phyloP scores from a whole-genome alignment of 2,888 invertebrate genomes.

The Fabriciana adippe region DNA sequence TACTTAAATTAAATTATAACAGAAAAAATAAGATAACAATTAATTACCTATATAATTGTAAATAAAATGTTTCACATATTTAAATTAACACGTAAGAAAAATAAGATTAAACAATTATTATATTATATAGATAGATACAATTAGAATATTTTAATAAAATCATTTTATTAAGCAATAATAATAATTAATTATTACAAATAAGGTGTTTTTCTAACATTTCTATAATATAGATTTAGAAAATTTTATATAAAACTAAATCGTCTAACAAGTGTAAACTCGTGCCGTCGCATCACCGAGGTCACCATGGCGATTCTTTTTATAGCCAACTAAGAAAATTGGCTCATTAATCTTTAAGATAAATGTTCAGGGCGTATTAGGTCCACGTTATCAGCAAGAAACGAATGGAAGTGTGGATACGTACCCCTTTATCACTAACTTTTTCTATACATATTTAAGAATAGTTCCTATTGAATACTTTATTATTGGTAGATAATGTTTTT shows the following conservation, averaged over 20 bases:
- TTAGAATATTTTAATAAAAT: too few species aligned
- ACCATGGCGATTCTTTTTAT: conserved; percentile 61
- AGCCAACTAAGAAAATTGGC: conserved; percentile 82
- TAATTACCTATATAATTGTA: too few species aligned
- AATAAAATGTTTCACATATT: too few species aligned
- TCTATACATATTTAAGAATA: conserved; percentile 15
- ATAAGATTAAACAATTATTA: too few species aligned
- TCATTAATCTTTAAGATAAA: conserved; percentile 82
- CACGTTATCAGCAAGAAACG: conserved; percentile 77
- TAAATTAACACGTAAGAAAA: too few species aligned
- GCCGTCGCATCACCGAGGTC: conserved; percentile 31
- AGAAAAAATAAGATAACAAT: too few species aligned
- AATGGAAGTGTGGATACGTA: conserved; percentile 69
- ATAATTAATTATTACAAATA: too few species aligned
- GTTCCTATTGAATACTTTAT: conserved; percentile 8
- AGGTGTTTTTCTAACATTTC: too few species aligned
- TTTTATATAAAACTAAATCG: background rate
- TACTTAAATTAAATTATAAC: too few species aligned
- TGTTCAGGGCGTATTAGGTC: conserved; percentile 79
- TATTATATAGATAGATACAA: too few species aligned
- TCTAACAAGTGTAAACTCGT: conserved; percentile 16
- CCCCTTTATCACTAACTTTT: conserved; percentile 32
- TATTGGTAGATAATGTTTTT: background rate
- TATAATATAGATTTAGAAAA: too few species aligned
- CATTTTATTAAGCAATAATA: too few species aligned